Percentiles rank a stretch among this genome's conserved stretches.
phyloP scores from a whole-genome alignment of 2,113 vertebrate genomes.

The Laticauda colubrina region DNA sequence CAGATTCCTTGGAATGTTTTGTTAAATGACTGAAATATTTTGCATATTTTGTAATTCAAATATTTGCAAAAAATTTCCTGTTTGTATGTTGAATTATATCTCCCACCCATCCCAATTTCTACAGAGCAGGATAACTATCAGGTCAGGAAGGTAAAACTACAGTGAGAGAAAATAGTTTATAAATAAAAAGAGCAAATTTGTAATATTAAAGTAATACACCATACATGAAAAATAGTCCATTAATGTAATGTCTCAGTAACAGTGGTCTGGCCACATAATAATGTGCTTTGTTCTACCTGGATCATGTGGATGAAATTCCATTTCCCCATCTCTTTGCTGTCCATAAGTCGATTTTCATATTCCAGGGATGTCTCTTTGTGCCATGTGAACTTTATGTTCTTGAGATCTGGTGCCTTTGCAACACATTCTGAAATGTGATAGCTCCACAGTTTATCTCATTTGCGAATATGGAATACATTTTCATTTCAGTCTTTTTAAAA shows the following conservation, averaged over 20 bases:
- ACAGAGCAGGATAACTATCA: neutral
- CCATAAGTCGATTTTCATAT: conserved; percentile 80
- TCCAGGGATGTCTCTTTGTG: conserved; percentile 83
- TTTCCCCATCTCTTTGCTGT: conserved; percentile 74
- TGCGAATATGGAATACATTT: conserved; percentile 58
- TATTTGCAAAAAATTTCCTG: neutral
- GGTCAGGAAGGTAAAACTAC: neutral
- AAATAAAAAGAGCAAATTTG: neutral
- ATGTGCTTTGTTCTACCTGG: conserved; percentile 76
- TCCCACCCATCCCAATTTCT: too few species aligned
- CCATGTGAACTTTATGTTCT: conserved; percentile 84
- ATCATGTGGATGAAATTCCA: conserved; percentile 96
- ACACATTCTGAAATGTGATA: conserved; percentile 74
- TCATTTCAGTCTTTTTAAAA: conserved; percentile 55
- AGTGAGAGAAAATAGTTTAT: neutral
- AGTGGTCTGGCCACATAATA: conserved; percentile 1
- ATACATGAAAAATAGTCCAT: neutral
- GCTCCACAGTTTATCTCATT: conserved; percentile 58
- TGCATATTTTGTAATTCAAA: neutral
- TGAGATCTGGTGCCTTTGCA: conserved; percentile 74
- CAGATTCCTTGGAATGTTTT: neutral
- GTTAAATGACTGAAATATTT: neutral
- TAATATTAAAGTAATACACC: conserved; percentile 27
- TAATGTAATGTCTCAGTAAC: conserved; percentile 2
- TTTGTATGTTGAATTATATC: neutral